Evolutionary conservation across 2,797 vertebrate species (phyloP).

Genomic region (Acipenser ruthenus): DNA sequence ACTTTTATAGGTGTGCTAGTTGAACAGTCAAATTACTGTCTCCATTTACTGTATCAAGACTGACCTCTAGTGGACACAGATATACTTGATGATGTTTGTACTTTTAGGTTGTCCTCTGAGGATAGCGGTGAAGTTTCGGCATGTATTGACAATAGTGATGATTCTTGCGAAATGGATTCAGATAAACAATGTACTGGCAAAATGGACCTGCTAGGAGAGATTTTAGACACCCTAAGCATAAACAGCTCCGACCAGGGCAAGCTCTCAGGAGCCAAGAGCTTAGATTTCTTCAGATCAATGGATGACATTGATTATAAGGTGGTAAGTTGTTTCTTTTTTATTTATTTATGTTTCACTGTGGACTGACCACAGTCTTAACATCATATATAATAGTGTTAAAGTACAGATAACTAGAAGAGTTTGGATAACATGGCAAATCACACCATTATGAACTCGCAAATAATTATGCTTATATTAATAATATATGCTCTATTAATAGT

Average conservation of each 20-base stretch:
- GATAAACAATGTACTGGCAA: constrained; percentile 60
- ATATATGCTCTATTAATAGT: no score
- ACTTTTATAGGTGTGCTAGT: no score
- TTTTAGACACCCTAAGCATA: constrained; percentile 83
- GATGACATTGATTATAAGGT: constrained; percentile 79
- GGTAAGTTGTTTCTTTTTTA: neutral
- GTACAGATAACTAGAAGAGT: no score
- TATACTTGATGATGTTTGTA: neutral
- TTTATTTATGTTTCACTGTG: constrained; percentile 4
- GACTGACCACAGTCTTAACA: no score
- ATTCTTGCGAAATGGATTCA: constrained; percentile 62
- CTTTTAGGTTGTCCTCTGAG: constrained; percentile 80
- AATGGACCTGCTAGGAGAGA: constrained; percentile 94
- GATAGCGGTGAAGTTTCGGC: constrained; percentile 79
- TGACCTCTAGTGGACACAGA: constrained; percentile 57
- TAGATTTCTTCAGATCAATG: constrained; percentile 90
- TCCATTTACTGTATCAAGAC: constrained; percentile 36
- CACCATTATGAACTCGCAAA: no score
- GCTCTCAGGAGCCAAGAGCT: constrained; percentile 82
- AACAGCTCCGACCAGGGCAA: constrained; percentile 78
- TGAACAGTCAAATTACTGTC: neutral
- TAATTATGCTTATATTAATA: no score
- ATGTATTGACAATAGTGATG: constrained; percentile 81
- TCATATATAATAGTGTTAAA: no score
- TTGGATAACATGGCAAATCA: no score